A percentile compares a stretch with the other conserved stretches of the same genome.
Evolutionary conservation across 2,888 invertebrate genomes (phyloP).

Genomic region (Latrodectus hesperus): DNA sequence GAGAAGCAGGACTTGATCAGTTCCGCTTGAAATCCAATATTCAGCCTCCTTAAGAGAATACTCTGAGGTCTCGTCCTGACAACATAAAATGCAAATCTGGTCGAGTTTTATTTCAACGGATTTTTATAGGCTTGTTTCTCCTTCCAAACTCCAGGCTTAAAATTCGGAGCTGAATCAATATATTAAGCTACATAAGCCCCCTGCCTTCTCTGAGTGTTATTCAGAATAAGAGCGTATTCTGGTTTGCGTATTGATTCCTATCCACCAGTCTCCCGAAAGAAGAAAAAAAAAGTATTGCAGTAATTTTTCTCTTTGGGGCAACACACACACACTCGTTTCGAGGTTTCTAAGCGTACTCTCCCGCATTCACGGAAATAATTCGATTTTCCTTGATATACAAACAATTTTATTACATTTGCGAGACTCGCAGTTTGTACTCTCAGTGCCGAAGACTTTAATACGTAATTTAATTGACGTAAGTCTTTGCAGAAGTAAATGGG

Average conservation of each 20-base stretch:
- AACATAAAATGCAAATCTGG: constrained; percentile 59
- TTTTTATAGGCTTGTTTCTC: constrained; percentile 44
- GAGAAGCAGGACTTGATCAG: constrained; percentile 8
- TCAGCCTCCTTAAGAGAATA: constrained; percentile 33
- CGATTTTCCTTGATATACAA: constrained; percentile 52
- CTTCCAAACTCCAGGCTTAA: constrained; percentile 24
- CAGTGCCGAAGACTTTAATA: constrained; percentile 44
- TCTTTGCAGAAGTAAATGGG: constrained; percentile 41
- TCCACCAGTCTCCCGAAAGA: neutral
- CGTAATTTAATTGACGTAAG: constrained; percentile 60
- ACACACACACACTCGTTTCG: neutral
- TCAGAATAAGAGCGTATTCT: constrained; percentile 46
- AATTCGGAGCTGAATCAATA: constrained; percentile 47
- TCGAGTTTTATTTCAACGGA: constrained; percentile 35
- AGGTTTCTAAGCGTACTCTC: constrained; percentile 18
- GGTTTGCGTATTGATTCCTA: constrained; percentile 27
- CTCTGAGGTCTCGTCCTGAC: constrained; percentile 21
- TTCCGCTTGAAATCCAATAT: constrained; percentile 49
- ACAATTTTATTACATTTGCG: constrained; percentile 62
- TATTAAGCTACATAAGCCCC: constrained; percentile 33
- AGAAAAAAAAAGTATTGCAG: constrained; percentile 4
- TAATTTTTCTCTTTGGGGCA: constrained; percentile 29
- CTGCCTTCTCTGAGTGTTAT: constrained; percentile 12
- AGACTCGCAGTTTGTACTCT: constrained; percentile 25
- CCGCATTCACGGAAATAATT: constrained; percentile 52